These are phyloP conservation scores for Cylloceria caligata DNA, from an alignment of 2,888 invertebrate species.

Conservation along the genomic window DNA sequence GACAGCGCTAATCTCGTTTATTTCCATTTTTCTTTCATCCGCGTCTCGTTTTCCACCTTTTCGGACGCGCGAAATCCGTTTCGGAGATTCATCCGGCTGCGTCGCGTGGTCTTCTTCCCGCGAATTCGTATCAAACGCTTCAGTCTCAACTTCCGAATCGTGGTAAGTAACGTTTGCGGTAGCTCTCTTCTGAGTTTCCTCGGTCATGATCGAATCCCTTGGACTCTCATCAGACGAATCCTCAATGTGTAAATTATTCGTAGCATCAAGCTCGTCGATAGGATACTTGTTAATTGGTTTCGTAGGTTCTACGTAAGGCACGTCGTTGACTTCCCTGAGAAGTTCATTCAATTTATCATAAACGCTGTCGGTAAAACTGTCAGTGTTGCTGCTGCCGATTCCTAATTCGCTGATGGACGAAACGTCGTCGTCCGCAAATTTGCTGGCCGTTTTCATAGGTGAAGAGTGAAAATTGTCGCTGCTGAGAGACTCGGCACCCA, in stretches of 20 bases:
- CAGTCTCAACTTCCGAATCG: slow-evolving; percentile 6
- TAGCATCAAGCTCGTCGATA: slow-evolving; percentile 19
- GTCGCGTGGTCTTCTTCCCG: not conserved
- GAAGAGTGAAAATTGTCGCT: slow-evolving; percentile 27
- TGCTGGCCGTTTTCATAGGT: not conserved
- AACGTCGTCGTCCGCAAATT: not conserved
- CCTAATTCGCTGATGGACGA: slow-evolving; percentile 43
- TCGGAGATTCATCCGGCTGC: slow-evolving; percentile 1
- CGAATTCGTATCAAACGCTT: not conserved
- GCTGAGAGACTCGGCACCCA: slow-evolving; percentile 9
- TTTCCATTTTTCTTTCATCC: slow-evolving; percentile 20
- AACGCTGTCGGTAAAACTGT: slow-evolving; percentile 44
- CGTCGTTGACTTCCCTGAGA: slow-evolving; percentile 55
- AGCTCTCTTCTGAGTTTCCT: not conserved
- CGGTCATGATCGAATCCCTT: not conserved
- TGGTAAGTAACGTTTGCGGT: not conserved
- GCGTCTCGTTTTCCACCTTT: slow-evolving; percentile 9
- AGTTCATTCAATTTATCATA: slow-evolving; percentile 57
- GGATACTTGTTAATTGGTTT: slow-evolving; percentile 35
- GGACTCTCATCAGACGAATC: not conserved
- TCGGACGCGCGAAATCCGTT: slow-evolving; percentile 4
- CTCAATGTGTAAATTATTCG: not conserved
- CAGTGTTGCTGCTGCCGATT: slow-evolving; percentile 32
- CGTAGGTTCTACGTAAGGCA: slow-evolving; percentile 40
- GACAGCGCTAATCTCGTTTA: not conserved